Conservation (phyloP, 2,113 vertebrate species). For the Dasyornis broadbenti region DNA sequence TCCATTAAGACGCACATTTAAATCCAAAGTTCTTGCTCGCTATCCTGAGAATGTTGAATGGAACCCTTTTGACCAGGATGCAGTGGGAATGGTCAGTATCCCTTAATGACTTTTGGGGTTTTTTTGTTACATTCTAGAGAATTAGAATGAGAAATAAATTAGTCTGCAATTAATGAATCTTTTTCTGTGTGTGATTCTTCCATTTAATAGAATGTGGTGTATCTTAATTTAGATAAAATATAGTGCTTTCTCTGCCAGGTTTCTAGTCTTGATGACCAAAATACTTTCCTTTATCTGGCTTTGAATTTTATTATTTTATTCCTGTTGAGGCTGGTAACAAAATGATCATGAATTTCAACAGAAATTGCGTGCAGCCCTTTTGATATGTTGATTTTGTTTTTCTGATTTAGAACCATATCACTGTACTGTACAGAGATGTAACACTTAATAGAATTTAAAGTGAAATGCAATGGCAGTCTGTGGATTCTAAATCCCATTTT, state of each 20-base stretch:
- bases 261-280: neutral
- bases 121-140: neutral
- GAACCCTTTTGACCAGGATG: constrained; percentile 99
- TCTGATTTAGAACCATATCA: neutral
- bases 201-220: neutral
- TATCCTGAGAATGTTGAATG: constrained; percentile 98
- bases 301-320: neutral
- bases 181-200: neutral
- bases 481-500: neutral
- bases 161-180: neutral
- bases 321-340: neutral
- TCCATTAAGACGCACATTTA: constrained; percentile 95
- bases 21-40: constrained; percentile 97
- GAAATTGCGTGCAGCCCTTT: neutral
- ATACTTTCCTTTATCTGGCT: neutral
- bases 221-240: neutral
- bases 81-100: constrained; percentile 94
- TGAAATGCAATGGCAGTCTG: neutral
- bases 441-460: neutral
- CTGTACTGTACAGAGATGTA: neutral
- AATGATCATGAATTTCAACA: neutral
- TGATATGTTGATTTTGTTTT: neutral
- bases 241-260: neutral
- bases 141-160: neutral
- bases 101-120: neutral